Evolutionary conservation across 2,113 vertebrate species (phyloP).

Genomic region (Mastomys coucha): DNA sequence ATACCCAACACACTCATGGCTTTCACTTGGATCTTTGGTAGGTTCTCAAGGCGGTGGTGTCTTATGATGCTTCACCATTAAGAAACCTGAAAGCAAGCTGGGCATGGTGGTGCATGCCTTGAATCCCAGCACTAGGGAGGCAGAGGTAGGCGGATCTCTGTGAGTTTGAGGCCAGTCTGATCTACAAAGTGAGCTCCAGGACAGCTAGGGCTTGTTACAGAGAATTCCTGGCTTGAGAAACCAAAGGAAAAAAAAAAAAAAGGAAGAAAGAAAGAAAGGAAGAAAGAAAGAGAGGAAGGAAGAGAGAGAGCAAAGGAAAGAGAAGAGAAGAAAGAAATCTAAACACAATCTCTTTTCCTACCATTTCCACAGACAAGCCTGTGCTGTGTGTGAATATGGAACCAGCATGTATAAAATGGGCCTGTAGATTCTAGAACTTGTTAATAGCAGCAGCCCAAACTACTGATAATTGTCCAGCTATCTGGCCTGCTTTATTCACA

Average conservation of each 20-base stretch:
- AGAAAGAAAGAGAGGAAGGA: too few relatives aligned
- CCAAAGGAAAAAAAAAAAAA: rapidly evolving
- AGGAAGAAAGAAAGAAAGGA: too few relatives aligned
- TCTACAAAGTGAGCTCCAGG: too few relatives aligned
- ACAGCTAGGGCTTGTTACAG: too few relatives aligned
- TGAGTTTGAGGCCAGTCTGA: too few relatives aligned
- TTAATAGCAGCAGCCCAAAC: background rate
- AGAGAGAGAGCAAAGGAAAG: too few relatives aligned
- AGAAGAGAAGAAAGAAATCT: too few relatives aligned
- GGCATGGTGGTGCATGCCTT: too few relatives aligned
- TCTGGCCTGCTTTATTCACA: background rate
- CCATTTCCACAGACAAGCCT: background rate
- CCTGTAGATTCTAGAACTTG: background rate
- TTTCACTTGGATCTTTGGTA: background rate
- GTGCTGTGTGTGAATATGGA: background rate
- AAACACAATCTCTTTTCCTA: background rate
- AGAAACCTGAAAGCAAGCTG: background rate
- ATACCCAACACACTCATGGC: background rate
- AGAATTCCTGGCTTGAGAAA: too few relatives aligned
- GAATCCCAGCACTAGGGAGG: too few relatives aligned
- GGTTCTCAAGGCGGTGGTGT: background rate
- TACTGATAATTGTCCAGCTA: background rate
- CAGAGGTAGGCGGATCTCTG: too few relatives aligned
- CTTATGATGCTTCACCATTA: background rate
- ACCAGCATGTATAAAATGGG: background rate